Conservation (phyloP, 2,113 vertebrate genomes). For the Beaufortia kweichowensis region DNA sequence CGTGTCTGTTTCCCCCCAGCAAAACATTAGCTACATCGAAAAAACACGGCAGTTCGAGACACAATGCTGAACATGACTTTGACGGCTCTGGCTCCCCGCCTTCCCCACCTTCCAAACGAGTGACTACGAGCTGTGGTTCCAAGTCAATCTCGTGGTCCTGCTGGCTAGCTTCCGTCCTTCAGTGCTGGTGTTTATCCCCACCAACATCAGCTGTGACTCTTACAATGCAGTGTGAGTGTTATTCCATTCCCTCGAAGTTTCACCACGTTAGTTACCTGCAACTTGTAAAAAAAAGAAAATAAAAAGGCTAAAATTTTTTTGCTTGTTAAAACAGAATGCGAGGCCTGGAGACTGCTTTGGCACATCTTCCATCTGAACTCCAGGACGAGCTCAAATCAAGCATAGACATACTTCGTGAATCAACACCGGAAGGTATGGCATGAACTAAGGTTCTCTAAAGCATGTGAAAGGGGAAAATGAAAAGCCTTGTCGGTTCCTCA, state of each 20-base stretch:
- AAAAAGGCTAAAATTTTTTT: too few relatives aligned
- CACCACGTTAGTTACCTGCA: too few relatives aligned
- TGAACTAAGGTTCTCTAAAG: neutral
- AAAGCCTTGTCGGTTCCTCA: neutral
- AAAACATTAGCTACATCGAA: too few relatives aligned
- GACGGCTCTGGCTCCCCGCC: constrained; percentile 49
- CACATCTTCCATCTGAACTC: neutral
- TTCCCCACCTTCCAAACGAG: constrained; percentile 47
- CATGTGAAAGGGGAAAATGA: neutral
- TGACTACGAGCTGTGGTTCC: constrained; percentile 59
- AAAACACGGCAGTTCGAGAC: neutral
- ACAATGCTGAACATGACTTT: constrained; percentile 57
- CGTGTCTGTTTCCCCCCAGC: too few relatives aligned
- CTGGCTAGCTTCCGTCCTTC: constrained; percentile 50
- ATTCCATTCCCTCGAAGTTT: constrained; percentile 29
- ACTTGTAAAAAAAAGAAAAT: too few relatives aligned
- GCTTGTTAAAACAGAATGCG: neutral
- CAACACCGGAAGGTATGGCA: neutral
- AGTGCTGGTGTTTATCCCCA: constrained; percentile 44
- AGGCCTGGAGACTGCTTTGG: constrained; percentile 1
- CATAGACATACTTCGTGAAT: neutral
- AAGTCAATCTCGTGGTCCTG: constrained; percentile 52
- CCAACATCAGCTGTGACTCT: constrained; percentile 59
- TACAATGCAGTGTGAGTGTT: constrained; percentile 57
- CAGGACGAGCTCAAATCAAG: neutral